Evolutionary conservation across 2,797 vertebrate genomes (phyloP).

Genomic region (Tinamus major): DNA sequence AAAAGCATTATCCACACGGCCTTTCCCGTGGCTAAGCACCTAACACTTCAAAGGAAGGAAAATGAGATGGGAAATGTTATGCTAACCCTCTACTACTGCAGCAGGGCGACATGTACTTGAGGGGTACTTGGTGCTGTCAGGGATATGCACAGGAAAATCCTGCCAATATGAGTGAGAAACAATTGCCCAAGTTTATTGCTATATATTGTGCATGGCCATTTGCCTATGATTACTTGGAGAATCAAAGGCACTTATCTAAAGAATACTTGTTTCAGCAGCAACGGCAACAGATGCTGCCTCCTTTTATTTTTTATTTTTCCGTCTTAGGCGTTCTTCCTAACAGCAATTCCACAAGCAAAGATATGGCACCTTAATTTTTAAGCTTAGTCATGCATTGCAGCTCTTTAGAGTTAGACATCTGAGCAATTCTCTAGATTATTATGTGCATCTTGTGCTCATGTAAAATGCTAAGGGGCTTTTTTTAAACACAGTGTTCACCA

Average conservation of each 20-base stretch:
- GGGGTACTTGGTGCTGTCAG: background rate
- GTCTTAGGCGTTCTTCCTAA: background rate
- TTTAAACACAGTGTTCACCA: background rate
- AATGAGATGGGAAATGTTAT: background rate
- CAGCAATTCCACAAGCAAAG: background rate
- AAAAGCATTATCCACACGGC: background rate
- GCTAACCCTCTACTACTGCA: background rate
- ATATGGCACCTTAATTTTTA: background rate
- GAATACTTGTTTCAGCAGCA: background rate
- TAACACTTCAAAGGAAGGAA: background rate
- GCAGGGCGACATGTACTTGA: background rate
- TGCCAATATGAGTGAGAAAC: background rate
- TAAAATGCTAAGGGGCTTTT: background rate
- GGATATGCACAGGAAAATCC: background rate
- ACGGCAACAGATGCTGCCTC: background rate
- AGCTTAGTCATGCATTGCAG: constrained; percentile 16
- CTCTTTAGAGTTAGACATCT: background rate
- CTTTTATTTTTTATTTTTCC: background rate
- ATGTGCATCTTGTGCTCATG: background rate
- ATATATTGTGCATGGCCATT: background rate
- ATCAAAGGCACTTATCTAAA: background rate
- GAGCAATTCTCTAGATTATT: background rate
- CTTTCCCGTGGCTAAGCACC: background rate
- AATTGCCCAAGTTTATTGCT: background rate
- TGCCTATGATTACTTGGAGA: background rate